phyloP scores from a whole-genome alignment of 2,888 invertebrate genomes.

The Pedicia rivosa region DNA sequence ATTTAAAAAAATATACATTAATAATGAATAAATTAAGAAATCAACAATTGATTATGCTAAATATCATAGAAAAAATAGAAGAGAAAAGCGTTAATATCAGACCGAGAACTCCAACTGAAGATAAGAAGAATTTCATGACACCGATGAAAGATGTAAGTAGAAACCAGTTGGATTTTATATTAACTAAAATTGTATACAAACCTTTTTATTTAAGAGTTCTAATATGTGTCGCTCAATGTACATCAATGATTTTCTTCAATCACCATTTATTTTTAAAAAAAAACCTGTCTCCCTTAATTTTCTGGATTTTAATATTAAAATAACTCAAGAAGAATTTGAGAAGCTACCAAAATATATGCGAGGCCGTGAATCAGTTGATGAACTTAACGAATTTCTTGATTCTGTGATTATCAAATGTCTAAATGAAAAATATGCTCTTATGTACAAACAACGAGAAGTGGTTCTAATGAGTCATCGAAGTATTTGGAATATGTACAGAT shows the following conservation, averaged over 20 bases:
- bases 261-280: slow-evolving; percentile 16
- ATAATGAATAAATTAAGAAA: slow-evolving; percentile 15
- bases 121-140: too few species aligned
- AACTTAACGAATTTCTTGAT: slow-evolving; percentile 17
- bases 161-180: too few species aligned
- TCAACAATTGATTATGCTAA: slow-evolving; percentile 14
- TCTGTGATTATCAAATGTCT: slow-evolving; percentile 18
- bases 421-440: slow-evolving; percentile 20
- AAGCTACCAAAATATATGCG: slow-evolving; percentile 20
- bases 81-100: slow-evolving; percentile 10
- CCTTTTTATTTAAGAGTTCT: too few species aligned
- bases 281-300: slow-evolving; percentile 17
- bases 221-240: too few species aligned
- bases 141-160: too few species aligned
- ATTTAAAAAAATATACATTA: slow-evolving; percentile 11
- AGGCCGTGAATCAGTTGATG: slow-evolving; percentile 18
- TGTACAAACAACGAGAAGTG: slow-evolving; percentile 16
- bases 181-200: too few species aligned
- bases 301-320: slow-evolving; percentile 17
- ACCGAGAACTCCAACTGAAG: slow-evolving; percentile 6
- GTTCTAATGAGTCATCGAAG: slow-evolving; percentile 17
- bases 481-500: slow-evolving; percentile 19
- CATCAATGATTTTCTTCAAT: slow-evolving; percentile 17
- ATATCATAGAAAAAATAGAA: slow-evolving; percentile 11
- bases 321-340: slow-evolving; percentile 16